These are phyloP conservation scores for Oscheius myriophilus DNA, from an alignment of 2,888 invertebrate species.

Conservation along the genomic window DNA sequence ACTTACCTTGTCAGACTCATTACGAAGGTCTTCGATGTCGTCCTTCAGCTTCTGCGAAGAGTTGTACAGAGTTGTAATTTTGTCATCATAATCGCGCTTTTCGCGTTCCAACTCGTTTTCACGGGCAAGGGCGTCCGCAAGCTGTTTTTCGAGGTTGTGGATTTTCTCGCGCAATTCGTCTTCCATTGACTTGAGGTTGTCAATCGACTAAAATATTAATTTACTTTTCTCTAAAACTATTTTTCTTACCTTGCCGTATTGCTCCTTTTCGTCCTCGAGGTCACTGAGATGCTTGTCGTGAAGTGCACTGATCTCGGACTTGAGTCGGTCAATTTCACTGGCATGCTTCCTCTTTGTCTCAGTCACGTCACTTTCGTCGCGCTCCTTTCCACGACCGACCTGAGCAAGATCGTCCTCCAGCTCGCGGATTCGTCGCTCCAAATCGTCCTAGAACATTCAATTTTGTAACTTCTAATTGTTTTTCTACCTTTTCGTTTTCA, in stretches of 20 bases:
- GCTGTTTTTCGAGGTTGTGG: constrained; percentile 59
- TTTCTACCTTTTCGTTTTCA: constrained; percentile 62
- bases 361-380: constrained; percentile 58
- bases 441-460: constrained; percentile 45
- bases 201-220: constrained; percentile 39
- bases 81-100: constrained; percentile 69
- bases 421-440: constrained; percentile 63
- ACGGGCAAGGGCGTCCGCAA: constrained; percentile 65
- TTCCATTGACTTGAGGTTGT: constrained; percentile 57
- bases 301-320: constrained; percentile 60
- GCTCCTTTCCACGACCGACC: constrained; percentile 60
- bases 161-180: constrained; percentile 66
- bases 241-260: constrained; percentile 54
- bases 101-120: constrained; percentile 67
- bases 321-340: constrained; percentile 64
- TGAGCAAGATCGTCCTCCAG: constrained; percentile 66
- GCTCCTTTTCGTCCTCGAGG: constrained; percentile 67
- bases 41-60: constrained; percentile 67
- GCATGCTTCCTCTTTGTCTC: constrained; percentile 66
- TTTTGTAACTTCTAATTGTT: not conserved
- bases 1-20: constrained; percentile 60
- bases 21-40: constrained; percentile 64
- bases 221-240: not conserved
- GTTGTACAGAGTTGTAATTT: constrained; percentile 52
- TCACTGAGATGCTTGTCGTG: constrained; percentile 67